phyloP scores from a whole-genome alignment of 2,888 invertebrate species.

The Cephus runcator region DNA sequence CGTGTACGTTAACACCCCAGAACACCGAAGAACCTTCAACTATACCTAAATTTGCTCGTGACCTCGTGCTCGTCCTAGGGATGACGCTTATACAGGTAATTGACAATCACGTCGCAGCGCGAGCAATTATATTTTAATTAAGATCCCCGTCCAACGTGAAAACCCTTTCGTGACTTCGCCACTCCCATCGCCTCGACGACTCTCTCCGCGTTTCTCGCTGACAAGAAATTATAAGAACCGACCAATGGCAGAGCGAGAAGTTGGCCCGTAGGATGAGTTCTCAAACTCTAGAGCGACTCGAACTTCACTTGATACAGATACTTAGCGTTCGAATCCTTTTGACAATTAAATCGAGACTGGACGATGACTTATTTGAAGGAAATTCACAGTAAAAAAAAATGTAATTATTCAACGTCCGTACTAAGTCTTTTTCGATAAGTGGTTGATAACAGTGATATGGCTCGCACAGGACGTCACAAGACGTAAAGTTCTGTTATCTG shows the following conservation, averaged over 20 bases:
- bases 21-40: not conserved
- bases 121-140: constrained; percentile 5
- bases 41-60: not conserved
- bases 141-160: not conserved
- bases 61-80: not conserved
- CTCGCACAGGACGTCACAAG: not conserved
- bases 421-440: not conserved
- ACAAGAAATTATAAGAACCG: not conserved
- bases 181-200: not conserved
- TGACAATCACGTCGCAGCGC: constrained; percentile 3
- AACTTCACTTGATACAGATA: not conserved
- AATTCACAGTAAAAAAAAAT: not conserved
- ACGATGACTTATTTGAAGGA: not conserved
- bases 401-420: not conserved
- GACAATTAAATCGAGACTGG: not conserved
- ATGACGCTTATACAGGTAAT: not conserved
- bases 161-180: not conserved
- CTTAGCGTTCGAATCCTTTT: not conserved
- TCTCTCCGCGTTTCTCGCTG: not conserved
- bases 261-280: not conserved
- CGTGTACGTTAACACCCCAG: not conserved
- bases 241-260: not conserved
- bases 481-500: not conserved
- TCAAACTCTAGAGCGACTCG: not conserved
- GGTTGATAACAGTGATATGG: not conserved